Base-by-base conservation (phyloP, 2,113 vertebrate species). In the Notothenia rossii region DNA sequence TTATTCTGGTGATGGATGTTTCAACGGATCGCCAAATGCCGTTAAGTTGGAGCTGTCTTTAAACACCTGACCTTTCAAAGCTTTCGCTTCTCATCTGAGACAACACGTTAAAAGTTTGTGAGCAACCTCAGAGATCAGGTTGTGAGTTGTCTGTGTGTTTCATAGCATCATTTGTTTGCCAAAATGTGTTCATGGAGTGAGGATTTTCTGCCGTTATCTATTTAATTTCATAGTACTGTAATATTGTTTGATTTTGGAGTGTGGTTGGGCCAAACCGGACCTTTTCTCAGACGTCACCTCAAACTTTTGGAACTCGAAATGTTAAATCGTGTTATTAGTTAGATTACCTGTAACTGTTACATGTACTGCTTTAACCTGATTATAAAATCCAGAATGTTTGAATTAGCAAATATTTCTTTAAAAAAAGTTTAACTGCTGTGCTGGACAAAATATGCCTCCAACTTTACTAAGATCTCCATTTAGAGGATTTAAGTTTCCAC, bases 31-130 rank as follows among this genome's bases (percentile, higher is more conserved):
- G 40, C 91, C 88, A 85, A 49, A 76, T 72, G 65, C 45, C 78
- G 81, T 91, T 72, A 82, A 68, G 50, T 77, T 85, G 49, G 48
- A 77, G 60, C 33, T 48, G 59, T 50, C 59, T 66, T 75, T 72
- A 71, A 78, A 82, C 17, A 8, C n/a, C 17, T 69, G 84, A 89
- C 72, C 83, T 90, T 86, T 90, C 18, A 68, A 48, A 88, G 58
- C 53, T 61, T 62, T 66, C 8, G 0, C 62, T 81, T 51, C 48
- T 81, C 49, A 43, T 50, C 36, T 64, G 56, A 84, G 50, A 81
- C 36, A 1, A 14, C 10, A 2, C 5, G 59, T 79, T 59, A 50
- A 60, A 64, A 29, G 33, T 36, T 36, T 25, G 33, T 74, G 14
- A 72, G 65, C 43, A 45, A 53, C 33, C 33, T 55, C 62, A 80